Base-by-base conservation (phyloP, 37 sponge, comb jelly and placozoan species). In the Aplysina aerophoba region DNA sequence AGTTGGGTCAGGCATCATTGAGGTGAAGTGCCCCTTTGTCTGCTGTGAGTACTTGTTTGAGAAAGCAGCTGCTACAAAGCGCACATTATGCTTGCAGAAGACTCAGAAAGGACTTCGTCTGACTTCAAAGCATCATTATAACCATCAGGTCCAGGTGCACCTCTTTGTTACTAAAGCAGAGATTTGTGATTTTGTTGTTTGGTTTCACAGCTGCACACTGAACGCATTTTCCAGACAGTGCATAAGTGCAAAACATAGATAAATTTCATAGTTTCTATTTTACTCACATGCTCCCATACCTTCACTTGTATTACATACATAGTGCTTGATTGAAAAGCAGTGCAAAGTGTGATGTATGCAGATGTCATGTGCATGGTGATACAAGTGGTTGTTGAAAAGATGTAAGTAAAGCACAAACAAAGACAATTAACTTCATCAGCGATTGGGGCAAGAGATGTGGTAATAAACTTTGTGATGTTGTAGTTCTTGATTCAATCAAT, bases 401-500 rank as follows among this genome's bases (percentile, higher is more conserved):
- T 2, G 73, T 71, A 33, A 71, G 73, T 5, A 5, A 71, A 30
- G 73, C 36, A 33, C 73, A 71, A 28, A 71, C 73, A 35, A 35
- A 35, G 36, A 33, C 20, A 34, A 34, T 15, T n/a, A n/a, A n/a
- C n/a, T 25, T 28, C 31, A 34, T 71, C 37, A 1, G 73, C 73
- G 3, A 71, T 30, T 34, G 73, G 33, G 12, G 37, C 73, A 71
- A 71, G 73, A 34, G 33, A 20, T 30, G 5, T 71, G 35, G 73
- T 71, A 33, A 35, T 35, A 30, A 34, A 71, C n/a, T 20, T 21
- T 30, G 73, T 28, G 33, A 89, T 92, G 83, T 82, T 75, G 69
- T 54, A 87, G 36, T 80, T 85, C 50, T 90, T 90, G 16, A 90
- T 68, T 81, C 81, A 37, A n/a, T 79, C 84, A 55, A 87, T 90